Evolutionary conservation across 2,888 invertebrate species (phyloP).

Genomic region (Eubasilissa splendida): DNA sequence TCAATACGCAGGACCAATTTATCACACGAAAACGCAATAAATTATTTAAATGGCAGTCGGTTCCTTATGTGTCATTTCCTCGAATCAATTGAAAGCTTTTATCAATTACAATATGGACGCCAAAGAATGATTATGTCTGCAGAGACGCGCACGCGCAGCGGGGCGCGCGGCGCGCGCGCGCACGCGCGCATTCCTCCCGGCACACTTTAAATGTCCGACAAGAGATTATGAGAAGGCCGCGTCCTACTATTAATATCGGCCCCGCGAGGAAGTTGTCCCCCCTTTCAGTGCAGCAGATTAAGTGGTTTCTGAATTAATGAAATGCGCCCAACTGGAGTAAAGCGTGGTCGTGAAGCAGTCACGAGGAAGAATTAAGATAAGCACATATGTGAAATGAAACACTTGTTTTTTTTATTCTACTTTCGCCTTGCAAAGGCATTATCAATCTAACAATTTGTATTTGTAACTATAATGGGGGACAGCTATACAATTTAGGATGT

Average conservation of each 20-base stretch:
- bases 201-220: conserved; percentile 37
- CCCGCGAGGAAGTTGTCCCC: conserved; percentile 21
- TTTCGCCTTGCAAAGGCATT: no score
- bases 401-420: no score
- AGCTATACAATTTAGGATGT: no score
- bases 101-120: conserved; percentile 46
- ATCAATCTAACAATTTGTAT: no score
- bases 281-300: conserved; percentile 12
- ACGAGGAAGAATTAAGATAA: no score
- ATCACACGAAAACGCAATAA: background rate
- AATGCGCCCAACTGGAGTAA: background rate
- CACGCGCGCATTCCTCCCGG: conserved; percentile 14
- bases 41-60: background rate
- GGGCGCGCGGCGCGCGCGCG: conserved; percentile 9
- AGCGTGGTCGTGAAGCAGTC: no score
- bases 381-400: no score
- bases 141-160: conserved; percentile 15
- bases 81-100: conserved; percentile 37
- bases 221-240: conserved; percentile 29
- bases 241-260: conserved; percentile 25
- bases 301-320: conserved; percentile 7
- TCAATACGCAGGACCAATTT: background rate
- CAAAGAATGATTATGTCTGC: conserved; percentile 33
- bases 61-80: background rate
- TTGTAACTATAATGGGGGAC: no score